Conservation (phyloP, 2,797 vertebrate genomes). For the Mus spretus region DNA sequence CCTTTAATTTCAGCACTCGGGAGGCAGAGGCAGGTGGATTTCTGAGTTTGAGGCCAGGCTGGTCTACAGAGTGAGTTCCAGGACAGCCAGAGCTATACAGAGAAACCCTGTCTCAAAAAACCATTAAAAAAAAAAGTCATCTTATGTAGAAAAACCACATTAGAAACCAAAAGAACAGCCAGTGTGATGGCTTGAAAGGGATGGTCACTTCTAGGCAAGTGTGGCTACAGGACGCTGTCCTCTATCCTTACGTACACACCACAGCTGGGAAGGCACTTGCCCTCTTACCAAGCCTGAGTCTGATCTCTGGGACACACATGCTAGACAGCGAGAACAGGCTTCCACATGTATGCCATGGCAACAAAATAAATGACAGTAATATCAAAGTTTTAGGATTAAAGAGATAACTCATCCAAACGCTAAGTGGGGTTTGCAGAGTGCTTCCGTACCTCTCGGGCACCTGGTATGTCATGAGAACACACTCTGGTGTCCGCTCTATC, state of each 20-base stretch:
- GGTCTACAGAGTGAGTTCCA: too few relatives aligned
- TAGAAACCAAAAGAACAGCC: not conserved
- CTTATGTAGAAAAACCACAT: not conserved
- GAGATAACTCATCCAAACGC: not conserved
- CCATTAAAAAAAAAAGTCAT: not conserved
- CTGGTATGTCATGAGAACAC: slow-evolving; percentile 94
- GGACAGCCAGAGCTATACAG: too few relatives aligned
- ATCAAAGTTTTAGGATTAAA: not conserved
- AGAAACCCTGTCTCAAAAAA: too few relatives aligned
- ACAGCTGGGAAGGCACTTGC: not conserved
- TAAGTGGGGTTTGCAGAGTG: not conserved
- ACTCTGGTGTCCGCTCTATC: slow-evolving; percentile 91
- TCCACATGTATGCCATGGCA: not conserved
- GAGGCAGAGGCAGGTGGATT: too few relatives aligned
- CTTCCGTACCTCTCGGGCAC: slow-evolving; percentile 91
- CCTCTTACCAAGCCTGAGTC: too few relatives aligned
- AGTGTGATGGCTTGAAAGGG: not conserved
- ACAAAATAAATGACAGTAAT: not conserved
- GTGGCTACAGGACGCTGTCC: not conserved
- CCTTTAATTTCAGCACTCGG: too few relatives aligned
- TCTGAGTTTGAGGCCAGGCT: too few relatives aligned
- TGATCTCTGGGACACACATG: not conserved
- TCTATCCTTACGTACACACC: not conserved
- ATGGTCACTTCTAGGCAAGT: not conserved
- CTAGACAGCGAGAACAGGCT: not conserved